phyloP scores from a whole-genome alignment of 2,113 vertebrate species.

The Scortum barcoo region DNA sequence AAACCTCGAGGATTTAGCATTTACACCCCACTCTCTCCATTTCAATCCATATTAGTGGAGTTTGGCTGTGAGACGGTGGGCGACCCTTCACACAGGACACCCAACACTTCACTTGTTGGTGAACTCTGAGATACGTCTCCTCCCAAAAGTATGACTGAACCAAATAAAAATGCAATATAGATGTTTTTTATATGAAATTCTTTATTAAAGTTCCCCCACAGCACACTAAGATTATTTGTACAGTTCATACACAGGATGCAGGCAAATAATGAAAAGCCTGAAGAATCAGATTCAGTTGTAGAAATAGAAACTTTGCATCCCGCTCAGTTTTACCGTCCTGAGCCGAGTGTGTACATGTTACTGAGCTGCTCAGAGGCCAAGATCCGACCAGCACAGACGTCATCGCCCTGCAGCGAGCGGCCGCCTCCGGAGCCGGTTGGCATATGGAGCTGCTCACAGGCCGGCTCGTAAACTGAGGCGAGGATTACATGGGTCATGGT shows the following conservation, averaged over 20 bases:
- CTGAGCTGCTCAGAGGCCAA: constrained; percentile 20
- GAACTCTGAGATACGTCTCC: background rate
- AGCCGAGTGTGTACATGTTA: background rate
- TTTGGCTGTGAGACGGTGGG: background rate
- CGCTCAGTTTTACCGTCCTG: too few species aligned
- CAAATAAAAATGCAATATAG: background rate
- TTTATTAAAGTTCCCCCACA: constrained; percentile 15
- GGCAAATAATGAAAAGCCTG: background rate
- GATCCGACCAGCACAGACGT: constrained; percentile 24
- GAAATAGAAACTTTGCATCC: background rate
- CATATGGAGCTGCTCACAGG: constrained; percentile 34
- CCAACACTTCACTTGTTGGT: background rate
- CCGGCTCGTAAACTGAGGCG: constrained; percentile 4
- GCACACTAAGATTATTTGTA: background rate
- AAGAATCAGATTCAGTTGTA: background rate
- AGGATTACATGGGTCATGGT: constrained; percentile 29
- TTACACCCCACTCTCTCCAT: background rate
- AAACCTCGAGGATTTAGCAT: background rate
- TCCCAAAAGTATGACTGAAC: background rate
- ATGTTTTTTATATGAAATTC: background rate
- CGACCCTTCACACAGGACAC: background rate
- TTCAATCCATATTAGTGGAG: background rate
- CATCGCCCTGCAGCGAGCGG: background rate
- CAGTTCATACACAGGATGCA: background rate
- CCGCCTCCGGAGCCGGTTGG: constrained; percentile 21